Conservation (phyloP, 2,113 vertebrate genomes). For the Sinocyclocheilus anophthalmus region DNA sequence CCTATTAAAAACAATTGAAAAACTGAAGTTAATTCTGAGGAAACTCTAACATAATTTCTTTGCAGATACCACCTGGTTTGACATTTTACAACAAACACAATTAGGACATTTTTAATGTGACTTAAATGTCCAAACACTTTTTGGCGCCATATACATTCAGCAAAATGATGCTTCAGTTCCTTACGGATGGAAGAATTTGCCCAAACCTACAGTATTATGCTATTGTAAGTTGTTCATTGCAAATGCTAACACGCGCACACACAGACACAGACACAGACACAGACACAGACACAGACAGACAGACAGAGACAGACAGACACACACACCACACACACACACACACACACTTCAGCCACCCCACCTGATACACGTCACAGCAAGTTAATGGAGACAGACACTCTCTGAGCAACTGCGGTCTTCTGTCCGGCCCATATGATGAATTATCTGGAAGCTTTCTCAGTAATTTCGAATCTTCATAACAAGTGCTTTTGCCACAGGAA, state of each 20-base stretch:
- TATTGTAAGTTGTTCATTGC: neutral
- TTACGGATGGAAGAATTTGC: neutral
- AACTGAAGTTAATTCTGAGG: neutral
- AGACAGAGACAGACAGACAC: neutral
- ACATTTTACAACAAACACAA: neutral
- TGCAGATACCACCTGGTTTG: neutral
- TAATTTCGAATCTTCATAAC: conserved; percentile 99
- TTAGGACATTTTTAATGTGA: neutral
- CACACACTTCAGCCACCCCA: conserved; percentile 57
- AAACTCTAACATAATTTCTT: neutral
- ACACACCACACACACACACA: neutral
- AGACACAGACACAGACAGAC: no score
- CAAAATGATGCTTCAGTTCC: neutral
- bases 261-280: neutral
- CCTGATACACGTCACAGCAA: conserved; percentile 75
- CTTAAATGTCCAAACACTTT: neutral
- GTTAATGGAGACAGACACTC: conserved; percentile 90
- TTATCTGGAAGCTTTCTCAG: conserved; percentile 98
- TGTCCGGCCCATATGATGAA: conserved; percentile 98
- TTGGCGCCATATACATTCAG: neutral
- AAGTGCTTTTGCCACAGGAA: conserved; percentile 99
- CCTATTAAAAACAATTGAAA: no score
- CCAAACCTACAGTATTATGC: neutral
- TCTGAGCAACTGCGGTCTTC: conserved; percentile 97
- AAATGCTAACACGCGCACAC: neutral